Evolutionary conservation across 2,888 invertebrate genomes (phyloP), one percentile per base, ranked within the genome.

Genomic region (Fragum fragum): DNA sequence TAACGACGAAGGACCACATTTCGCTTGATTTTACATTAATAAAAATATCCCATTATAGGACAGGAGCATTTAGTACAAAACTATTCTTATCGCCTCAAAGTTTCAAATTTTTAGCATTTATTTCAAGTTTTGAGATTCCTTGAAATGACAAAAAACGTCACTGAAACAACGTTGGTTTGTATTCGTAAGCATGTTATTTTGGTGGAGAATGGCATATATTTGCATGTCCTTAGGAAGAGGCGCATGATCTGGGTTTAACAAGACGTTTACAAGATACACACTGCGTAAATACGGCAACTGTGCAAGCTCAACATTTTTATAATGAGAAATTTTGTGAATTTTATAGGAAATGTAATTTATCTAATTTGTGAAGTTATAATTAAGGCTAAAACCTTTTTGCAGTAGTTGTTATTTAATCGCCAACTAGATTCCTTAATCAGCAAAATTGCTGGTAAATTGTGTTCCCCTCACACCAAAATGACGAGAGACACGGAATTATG

Each of bases 21-120:
- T 66, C 26, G 28, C 63, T 53, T 66, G 74, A 66, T 73, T 47
- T 57, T 61, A 59, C 73, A 73, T 73, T 73, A 29, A 61, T 61
- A 61, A 57, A 73, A 61, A 73, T 61, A 61, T 18, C 21, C 23
- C 5, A 28, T 36, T 26, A 36, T 18, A n/a, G 39, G 47, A 42
- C 66, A 66, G 42, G 66, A 66, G 28, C 66, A 36, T 23, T 42
- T 36, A 39, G 66, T 66, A 66, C 66, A 66, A 66, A 66, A 23
- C 66, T 66, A 66, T 66, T 42, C 42, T 39, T 42, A 66, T 66
- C 66, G 66, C 66, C 23, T 66, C 66, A 66, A 66, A 66, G 18
- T n/a, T 42, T 39, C 42, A 21, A 21, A 26, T 21, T 66, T 23
- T 39, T 42, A 66, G 42, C 66, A 66, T 66, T 66, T 42, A 66